Percentiles rank a stretch among this genome's conserved stretches.
phyloP scores from a whole-genome alignment of 2,797 vertebrate species.

The Eptatretus atami region DNA sequence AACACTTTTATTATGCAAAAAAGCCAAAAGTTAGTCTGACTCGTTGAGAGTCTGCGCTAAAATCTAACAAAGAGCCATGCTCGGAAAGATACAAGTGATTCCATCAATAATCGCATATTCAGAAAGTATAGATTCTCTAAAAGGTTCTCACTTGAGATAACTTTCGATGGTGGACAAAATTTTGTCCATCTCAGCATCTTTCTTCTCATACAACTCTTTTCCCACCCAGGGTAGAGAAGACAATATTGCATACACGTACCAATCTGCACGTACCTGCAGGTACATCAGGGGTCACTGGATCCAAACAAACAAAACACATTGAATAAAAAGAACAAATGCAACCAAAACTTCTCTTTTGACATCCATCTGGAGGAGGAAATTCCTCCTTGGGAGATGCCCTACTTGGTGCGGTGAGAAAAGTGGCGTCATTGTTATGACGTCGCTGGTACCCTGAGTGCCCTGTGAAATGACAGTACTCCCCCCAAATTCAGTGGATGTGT shows the following conservation, averaged over 20 bases:
- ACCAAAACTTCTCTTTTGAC: no score
- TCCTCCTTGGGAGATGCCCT: no score
- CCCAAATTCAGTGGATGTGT: no score
- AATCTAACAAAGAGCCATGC: neutral
- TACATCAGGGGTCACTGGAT: conserved; percentile 1
- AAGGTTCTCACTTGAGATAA: conserved; percentile 46
- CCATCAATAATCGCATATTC: neutral
- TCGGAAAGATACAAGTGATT: no score
- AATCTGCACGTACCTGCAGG: conserved; percentile 58
- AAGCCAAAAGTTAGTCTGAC: neutral
- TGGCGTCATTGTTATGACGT: no score
- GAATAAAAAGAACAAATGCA: no score
- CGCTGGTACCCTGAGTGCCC: no score
- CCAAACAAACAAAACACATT: no score
- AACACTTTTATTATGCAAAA: conserved; percentile 8
- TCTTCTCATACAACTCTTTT: conserved; percentile 90
- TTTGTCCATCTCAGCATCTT: conserved; percentile 86
- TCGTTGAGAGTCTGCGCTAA: neutral
- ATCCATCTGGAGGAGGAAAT: no score
- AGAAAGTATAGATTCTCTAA: neutral
- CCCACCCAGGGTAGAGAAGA: conserved; percentile 89
- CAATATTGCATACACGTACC: conserved; percentile 69
- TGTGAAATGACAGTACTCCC: no score
- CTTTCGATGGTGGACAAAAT: conserved; percentile 61
- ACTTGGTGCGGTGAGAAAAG: no score